A percentile compares a stretch with the other conserved stretches of the same genome.
These are phyloP conservation scores for Tribolium freemani DNA, from an alignment of 2,888 invertebrate genomes.

Conservation along the genomic window DNA sequence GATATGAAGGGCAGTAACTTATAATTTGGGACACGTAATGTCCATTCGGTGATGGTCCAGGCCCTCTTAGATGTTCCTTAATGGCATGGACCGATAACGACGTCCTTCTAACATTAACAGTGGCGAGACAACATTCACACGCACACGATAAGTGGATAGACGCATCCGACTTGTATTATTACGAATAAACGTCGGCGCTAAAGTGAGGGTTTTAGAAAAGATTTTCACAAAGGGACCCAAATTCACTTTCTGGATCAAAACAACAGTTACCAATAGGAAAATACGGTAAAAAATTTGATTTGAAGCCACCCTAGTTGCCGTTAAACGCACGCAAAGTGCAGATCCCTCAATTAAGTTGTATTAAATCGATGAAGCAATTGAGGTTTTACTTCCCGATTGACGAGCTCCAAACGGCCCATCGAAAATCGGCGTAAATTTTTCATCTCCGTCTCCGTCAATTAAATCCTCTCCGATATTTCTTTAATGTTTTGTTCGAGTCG, in stretches of 20 bases:
- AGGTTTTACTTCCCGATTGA: too few relatives aligned
- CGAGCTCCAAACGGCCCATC: neutral
- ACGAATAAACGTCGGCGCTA: conserved; percentile 10
- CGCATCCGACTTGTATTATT: conserved; percentile 36
- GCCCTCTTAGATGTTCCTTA: conserved; percentile 60
- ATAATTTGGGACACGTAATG: conserved; percentile 64
- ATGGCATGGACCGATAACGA: conserved; percentile 56
- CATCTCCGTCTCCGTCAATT: conserved; percentile 20
- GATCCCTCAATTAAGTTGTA: too few relatives aligned
- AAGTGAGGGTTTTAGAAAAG: too few relatives aligned
- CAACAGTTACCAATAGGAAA: too few relatives aligned
- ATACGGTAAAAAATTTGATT: too few relatives aligned
- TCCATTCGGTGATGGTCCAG: conserved; percentile 52
- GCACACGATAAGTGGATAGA: conserved; percentile 41
- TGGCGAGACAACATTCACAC: conserved; percentile 42
- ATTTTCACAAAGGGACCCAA: too few relatives aligned
- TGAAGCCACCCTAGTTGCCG: too few relatives aligned
- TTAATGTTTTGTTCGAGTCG: conserved; percentile 44
- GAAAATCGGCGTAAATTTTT: neutral
- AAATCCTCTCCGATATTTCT: conserved; percentile 33
- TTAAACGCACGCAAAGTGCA: too few relatives aligned
- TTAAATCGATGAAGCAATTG: too few relatives aligned
- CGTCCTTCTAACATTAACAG: conserved; percentile 44
- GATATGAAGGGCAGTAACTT: conserved; percentile 63
- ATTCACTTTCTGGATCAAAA: too few relatives aligned